phyloP scores from a whole-genome alignment of 1,140 invertebrate genomes.

The Bombus balteatus region DNA sequence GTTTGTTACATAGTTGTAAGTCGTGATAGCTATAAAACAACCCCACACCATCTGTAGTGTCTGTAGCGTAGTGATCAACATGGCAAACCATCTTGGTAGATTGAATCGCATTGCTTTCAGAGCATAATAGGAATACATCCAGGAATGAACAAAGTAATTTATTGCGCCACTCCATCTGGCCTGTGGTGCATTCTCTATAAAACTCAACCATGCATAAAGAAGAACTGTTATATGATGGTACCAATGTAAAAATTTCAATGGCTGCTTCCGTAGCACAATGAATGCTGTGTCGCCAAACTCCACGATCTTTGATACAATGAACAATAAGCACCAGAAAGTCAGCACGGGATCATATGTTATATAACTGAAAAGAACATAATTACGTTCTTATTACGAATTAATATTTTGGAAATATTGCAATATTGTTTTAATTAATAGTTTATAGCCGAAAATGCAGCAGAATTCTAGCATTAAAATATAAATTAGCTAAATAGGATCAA shows the following conservation, averaged over 20 bases:
- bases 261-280: conserved; percentile 97
- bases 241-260: conserved; percentile 98
- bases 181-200: conserved; percentile 96
- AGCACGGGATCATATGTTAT: conserved; percentile 93
- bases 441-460: too few relatives aligned
- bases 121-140: conserved; percentile 99
- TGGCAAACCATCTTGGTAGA: too few relatives aligned
- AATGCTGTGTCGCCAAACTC: conserved; percentile 99
- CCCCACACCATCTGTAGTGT: conserved; percentile 98
- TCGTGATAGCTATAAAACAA: conserved; percentile 94
- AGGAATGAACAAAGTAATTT: conserved; percentile 98
- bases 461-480: too few relatives aligned
- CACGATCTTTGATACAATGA: conserved; percentile 96
- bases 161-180: conserved; percentile 99
- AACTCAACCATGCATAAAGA: conserved; percentile 98
- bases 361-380: conserved; percentile 85
- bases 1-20: conserved; percentile 88
- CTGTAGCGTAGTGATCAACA: conserved; percentile 86
- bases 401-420: neutral
- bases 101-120: conserved; percentile 93
- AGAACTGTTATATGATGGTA: conserved; percentile 95
- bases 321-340: conserved; percentile 98
- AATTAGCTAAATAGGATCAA: too few relatives aligned
- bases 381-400: neutral
- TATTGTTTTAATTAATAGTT: too few relatives aligned